These are phyloP conservation scores for Syngnathus acus DNA, from an alignment of 2,797 vertebrate genomes.

Conservation along the genomic window DNA sequence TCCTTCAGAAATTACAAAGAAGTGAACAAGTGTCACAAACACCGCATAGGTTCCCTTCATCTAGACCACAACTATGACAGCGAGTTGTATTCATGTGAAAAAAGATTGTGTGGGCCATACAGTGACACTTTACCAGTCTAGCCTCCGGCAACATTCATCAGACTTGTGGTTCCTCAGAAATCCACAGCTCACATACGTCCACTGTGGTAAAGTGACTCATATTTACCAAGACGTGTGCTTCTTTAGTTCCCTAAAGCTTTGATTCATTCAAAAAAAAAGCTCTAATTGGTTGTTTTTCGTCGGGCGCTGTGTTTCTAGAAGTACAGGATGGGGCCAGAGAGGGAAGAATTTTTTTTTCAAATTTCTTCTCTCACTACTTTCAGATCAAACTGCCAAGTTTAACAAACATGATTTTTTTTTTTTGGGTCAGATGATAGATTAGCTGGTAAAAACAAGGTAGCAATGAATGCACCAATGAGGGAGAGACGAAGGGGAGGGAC, in stretches of 20 bases:
- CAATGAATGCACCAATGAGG: slow-evolving; percentile 47
- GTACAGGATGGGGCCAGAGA: too few relatives aligned
- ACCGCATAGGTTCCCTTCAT: slow-evolving; percentile 45
- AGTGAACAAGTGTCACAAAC: slow-evolving; percentile 34
- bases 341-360: too few relatives aligned
- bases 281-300: too few relatives aligned
- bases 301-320: too few relatives aligned
- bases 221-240: slow-evolving; percentile 40
- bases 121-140: slow-evolving; percentile 60
- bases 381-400: too few relatives aligned
- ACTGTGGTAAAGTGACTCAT: slow-evolving; percentile 52
- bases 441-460: background rate
- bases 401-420: too few relatives aligned
- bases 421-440: background rate
- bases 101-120: slow-evolving; percentile 45
- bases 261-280: slow-evolving; percentile 60
- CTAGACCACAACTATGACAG: slow-evolving; percentile 64
- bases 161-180: slow-evolving; percentile 55
- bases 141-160: slow-evolving; percentile 56
- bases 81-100: slow-evolving; percentile 60
- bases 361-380: too few relatives aligned
- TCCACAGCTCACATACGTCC: slow-evolving; percentile 31
- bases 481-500: slow-evolving; percentile 58
- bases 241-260: slow-evolving; percentile 52
- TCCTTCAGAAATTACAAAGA: slow-evolving; percentile 66